Percentiles rank a stretch among this genome's conserved stretches.
Evolutionary conservation across 2,888 invertebrate genomes (phyloP).

Genomic region (Amphipyra tragopoginis): DNA sequence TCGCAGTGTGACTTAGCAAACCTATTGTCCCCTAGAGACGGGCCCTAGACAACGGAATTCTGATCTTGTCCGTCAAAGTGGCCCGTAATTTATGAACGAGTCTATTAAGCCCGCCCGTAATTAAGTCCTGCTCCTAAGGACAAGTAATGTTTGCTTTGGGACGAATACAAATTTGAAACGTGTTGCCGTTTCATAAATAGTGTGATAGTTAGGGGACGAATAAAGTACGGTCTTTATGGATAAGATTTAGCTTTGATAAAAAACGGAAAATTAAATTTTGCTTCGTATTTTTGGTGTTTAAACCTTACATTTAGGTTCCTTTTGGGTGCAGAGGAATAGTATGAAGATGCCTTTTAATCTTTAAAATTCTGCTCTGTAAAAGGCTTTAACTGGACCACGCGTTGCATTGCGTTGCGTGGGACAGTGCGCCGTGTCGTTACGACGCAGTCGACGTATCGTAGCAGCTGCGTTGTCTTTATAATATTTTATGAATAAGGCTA

Average conservation of each 20-base stretch:
- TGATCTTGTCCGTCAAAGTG: constrained; percentile 52
- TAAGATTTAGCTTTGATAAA: constrained; percentile 14
- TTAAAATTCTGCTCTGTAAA: too few species aligned
- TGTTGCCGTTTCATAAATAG: constrained; percentile 40
- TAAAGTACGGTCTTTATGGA: constrained; percentile 24
- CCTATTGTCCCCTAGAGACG: constrained; percentile 43
- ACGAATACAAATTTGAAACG: constrained; percentile 48
- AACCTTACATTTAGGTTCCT: too few species aligned
- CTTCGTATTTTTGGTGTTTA: too few species aligned
- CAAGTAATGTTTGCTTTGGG: constrained; percentile 48
- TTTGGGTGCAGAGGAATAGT: too few species aligned
- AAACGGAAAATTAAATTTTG: background rate
- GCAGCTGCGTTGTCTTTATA: too few species aligned
- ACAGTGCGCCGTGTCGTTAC: too few species aligned
- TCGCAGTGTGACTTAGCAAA: constrained; percentile 34
- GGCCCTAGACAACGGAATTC: constrained; percentile 30
- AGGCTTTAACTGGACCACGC: too few species aligned
- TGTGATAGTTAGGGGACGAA: constrained; percentile 26
- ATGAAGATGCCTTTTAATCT: too few species aligned
- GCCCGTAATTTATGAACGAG: constrained; percentile 47
- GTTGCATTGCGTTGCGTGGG: too few species aligned
- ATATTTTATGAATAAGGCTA: too few species aligned
- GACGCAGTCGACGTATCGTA: too few species aligned
- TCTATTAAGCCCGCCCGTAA: constrained; percentile 41
- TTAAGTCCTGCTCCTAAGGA: constrained; percentile 45